Evolutionary conservation across 1,140 invertebrate genomes (phyloP).

Genomic region (Leptopilina clavipes): DNA sequence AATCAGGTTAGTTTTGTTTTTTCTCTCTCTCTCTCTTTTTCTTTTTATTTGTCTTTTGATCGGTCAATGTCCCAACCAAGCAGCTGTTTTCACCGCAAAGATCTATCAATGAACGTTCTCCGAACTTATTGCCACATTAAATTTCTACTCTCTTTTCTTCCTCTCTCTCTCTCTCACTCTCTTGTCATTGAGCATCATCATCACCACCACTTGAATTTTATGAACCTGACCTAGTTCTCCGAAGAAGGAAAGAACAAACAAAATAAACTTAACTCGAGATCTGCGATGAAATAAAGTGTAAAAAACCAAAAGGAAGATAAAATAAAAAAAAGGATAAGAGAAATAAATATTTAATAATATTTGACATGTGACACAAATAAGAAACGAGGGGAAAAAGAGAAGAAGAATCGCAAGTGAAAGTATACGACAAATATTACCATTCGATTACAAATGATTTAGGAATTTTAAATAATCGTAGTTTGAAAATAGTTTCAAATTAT

Average conservation of each 20-base stretch:
- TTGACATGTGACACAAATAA: too few species aligned
- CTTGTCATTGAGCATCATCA: background rate
- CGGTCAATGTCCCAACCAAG: constrained; percentile 51
- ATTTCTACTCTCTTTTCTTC: background rate
- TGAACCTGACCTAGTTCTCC: background rate
- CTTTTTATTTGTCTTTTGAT: constrained; percentile 29
- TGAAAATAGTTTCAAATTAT: too few species aligned
- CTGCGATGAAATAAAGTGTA: background rate
- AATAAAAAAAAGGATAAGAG: background rate
- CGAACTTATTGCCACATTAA: constrained; percentile 14
- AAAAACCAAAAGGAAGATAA: background rate
- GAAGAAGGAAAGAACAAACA: background rate
- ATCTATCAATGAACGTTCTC: constrained; percentile 43
- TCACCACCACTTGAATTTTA: background rate
- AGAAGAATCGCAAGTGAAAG: too few species aligned
- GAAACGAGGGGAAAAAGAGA: too few species aligned
- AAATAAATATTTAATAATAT: too few species aligned
- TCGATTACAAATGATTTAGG: too few species aligned
- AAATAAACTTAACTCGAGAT: background rate
- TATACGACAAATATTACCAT: too few species aligned
- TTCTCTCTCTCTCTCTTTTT: too few species aligned
- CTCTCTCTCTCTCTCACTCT: background rate
- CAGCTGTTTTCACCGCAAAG: constrained; percentile 42
- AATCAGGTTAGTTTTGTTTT: constrained; percentile 31
- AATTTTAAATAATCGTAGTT: too few species aligned